A percentile compares a stretch with the other conserved stretches of the same genome.
Conservation (phyloP, 35 echinoderm and acorn worm genomes). For the Ophiothrix spiculata region DNA sequence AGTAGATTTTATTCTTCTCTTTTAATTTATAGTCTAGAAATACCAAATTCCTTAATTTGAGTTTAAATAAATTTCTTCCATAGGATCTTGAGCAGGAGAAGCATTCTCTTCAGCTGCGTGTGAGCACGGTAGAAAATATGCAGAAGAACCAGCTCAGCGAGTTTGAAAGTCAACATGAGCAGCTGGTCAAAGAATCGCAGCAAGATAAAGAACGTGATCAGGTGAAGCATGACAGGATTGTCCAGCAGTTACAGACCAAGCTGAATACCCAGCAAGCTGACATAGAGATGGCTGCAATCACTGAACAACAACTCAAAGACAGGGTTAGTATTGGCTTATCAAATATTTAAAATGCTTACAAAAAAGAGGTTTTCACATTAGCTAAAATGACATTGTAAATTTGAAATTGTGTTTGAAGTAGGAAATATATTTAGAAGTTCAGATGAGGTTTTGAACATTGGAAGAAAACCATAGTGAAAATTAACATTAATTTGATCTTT, state of each 20-base stretch:
- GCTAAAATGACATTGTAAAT: not conserved
- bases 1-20: no score
- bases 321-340: constrained; percentile 36
- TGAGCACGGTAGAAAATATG: constrained; percentile 62
- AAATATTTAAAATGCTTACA: not conserved
- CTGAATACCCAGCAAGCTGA: constrained; percentile 43
- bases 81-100: constrained; percentile 92
- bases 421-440: not conserved
- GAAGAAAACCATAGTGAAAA: not conserved
- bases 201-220: constrained; percentile 26
- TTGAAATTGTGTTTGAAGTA: not conserved
- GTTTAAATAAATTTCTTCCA: no score
- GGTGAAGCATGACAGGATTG: constrained; percentile 42
- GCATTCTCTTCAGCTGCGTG: constrained; percentile 68
- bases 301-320: constrained; percentile 72
- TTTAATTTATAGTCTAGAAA: no score
- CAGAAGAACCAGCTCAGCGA: constrained; percentile 45
- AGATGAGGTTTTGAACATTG: not conserved
- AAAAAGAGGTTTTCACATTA: not conserved
- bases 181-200: constrained; percentile 44
- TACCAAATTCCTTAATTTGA: no score
- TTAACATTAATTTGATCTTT: not conserved
- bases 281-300: constrained; percentile 54
- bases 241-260: constrained; percentile 49
- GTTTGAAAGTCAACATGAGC: constrained; percentile 47